Percentiles rank a stretch among this genome's conserved stretches.
Evolutionary conservation across 2,797 vertebrate genomes (phyloP).

Genomic region (Thaleichthys pacificus): DNA sequence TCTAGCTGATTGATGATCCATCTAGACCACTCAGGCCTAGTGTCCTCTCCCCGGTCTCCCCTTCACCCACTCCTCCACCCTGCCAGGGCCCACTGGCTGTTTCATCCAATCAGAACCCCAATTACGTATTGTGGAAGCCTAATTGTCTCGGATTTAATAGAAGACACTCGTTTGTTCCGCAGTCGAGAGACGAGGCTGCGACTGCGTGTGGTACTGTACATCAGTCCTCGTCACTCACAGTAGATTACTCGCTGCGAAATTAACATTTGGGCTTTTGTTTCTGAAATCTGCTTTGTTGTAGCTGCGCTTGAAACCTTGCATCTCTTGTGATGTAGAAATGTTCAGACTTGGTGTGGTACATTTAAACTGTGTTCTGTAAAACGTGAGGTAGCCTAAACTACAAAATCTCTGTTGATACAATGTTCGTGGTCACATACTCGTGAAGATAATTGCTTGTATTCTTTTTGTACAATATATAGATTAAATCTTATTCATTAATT

Average conservation of each 20-base stretch:
- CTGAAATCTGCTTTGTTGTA: too few species aligned
- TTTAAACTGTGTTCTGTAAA: too few species aligned
- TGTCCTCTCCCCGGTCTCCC: not conserved
- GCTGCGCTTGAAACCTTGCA: too few species aligned
- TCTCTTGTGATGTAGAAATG: too few species aligned
- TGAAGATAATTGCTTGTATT: too few species aligned
- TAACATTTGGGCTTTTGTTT: too few species aligned
- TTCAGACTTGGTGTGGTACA: too few species aligned
- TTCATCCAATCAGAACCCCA: conserved; percentile 29
- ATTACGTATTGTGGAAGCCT: conserved; percentile 32
- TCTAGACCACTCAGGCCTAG: conserved; percentile 49
- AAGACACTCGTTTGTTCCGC: conserved; percentile 9
- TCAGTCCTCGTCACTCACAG: too few species aligned
- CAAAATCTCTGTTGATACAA: not conserved
- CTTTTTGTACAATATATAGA: not conserved
- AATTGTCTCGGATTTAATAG: conserved; percentile 32
- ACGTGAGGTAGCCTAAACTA: not conserved
- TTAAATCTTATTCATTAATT: not conserved
- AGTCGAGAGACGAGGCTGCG: not conserved
- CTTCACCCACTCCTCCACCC: not conserved
- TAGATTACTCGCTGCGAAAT: too few species aligned
- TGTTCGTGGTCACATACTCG: not conserved
- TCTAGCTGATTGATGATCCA: conserved; percentile 60
- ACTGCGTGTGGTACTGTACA: not conserved
- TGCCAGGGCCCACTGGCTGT: conserved; percentile 1